A percentile compares a stretch with the other conserved stretches of the same genome.
Evolutionary conservation across 1,140 invertebrate species (phyloP).

Genomic region (Antheraea mylitta): DNA sequence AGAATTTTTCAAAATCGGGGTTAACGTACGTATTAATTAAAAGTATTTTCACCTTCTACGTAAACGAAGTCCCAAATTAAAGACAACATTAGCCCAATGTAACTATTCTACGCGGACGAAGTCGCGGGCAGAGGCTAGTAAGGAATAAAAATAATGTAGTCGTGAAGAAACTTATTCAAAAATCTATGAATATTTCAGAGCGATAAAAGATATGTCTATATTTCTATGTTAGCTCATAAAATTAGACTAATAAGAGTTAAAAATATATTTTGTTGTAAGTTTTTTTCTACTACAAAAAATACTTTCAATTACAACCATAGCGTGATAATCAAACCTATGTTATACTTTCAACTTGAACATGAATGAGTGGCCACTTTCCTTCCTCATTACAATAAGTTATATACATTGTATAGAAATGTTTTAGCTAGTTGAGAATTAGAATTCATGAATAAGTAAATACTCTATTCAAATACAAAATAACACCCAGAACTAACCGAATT

Average conservation of each 20-base stretch:
- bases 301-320: not conserved
- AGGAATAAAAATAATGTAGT: no score
- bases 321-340: constrained; percentile 14
- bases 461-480: not conserved
- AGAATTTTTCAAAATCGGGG: no score
- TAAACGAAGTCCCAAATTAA: no score
- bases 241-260: not conserved
- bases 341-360: constrained; percentile 7
- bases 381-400: not conserved
- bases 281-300: not conserved
- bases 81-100: no score
- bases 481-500: not conserved
- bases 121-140: no score
- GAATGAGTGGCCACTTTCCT: constrained; percentile 3
- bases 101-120: no score
- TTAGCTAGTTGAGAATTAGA: not conserved
- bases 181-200: no score
- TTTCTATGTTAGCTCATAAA: not conserved
- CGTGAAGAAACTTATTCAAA: no score
- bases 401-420: not conserved
- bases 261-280: not conserved
- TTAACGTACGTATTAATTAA: no score
- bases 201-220: no score
- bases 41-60: no score
- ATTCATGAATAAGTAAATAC: not conserved